Evolutionary conservation across 2,888 invertebrate species (phyloP), one percentile per base, ranked within the genome.

Genomic region (Drosophila mimica): DNA sequence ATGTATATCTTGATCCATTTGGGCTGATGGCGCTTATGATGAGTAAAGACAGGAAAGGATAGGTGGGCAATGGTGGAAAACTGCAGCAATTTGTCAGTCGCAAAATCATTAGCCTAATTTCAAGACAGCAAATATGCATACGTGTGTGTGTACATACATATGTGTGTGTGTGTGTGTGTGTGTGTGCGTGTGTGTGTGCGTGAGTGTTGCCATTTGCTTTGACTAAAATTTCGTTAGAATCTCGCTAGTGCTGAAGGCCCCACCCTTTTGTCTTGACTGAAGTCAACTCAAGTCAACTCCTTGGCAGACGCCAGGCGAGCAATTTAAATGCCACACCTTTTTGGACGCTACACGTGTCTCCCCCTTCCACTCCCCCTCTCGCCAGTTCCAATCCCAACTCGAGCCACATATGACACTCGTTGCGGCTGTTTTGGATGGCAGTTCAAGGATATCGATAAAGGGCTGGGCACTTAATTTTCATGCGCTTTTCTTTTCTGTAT

Each of bases 281-380:
- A 46, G 25, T 54, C 51, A n/a, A 13, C 48, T 43, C 30, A 20
- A 51, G 34, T 62, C 70, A 83, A 81, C 71, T 86, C 74, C 90
- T 86, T 85, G 83, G 78, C 89, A 81, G 83, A 81, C 84, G 76
- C 88, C 61, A 69, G 73, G 64, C 57, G 62, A 84, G 85, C 90
- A 86, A 89, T 86, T 86, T 86, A 86, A 89, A 85, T 89, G 85
- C 88, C 85, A 85, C 85, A 82, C 85, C 85, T 79, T 54, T 74
- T 51, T 9, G 36, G 40, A 31, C 71, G n/a, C 48, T 43, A 43
- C 40, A 25, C 46, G 46, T 46, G 46, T 46, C 46, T 25, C 31
- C 4, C 25, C 59, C 2, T 11, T 13, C 28, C 11, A 28, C 48
- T 49, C 3, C 6, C 30, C 15, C 30, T 30, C 28, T 30, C 9